phyloP scores from a whole-genome alignment of 2,888 invertebrate genomes.

The Dynastes maya region DNA sequence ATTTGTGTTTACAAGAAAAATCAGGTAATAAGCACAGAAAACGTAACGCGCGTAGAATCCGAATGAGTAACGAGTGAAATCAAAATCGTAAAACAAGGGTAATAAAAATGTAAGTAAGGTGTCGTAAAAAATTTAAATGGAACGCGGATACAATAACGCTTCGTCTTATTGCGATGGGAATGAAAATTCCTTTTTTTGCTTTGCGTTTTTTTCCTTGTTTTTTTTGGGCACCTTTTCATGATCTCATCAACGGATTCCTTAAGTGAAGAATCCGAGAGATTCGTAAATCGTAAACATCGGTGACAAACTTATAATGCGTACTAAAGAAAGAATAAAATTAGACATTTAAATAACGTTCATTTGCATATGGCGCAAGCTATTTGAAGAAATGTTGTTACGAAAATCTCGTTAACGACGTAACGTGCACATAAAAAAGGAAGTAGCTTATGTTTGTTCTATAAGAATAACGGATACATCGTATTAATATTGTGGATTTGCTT shows the following conservation, averaged over 20 bases:
- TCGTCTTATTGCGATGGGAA: constrained; percentile 30
- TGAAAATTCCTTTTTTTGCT: constrained; percentile 25
- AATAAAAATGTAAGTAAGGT: constrained; percentile 34
- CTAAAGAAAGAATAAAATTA: constrained; percentile 2
- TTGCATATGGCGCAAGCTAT: not conserved
- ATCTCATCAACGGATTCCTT: not conserved
- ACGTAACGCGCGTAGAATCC: not conserved
- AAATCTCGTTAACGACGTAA: not conserved
- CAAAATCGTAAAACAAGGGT: constrained; percentile 37
- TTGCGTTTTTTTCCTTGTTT: not conserved
- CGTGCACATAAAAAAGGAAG: too few species aligned
- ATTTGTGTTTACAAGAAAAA: constrained; percentile 28
- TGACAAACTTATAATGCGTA: not conserved
- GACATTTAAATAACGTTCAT: not conserved
- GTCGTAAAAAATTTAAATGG: constrained; percentile 28
- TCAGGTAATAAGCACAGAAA: constrained; percentile 35
- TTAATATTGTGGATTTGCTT: too few species aligned
- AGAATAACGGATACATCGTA: too few species aligned
- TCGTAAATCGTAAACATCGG: not conserved
- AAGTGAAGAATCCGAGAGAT: not conserved
- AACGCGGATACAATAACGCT: constrained; percentile 35
- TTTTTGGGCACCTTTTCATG: not conserved
- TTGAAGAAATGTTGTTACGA: not conserved
- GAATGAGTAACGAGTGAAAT: constrained; percentile 15
- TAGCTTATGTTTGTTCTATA: too few species aligned